Conservation (phyloP, 2,797 vertebrate species). For the Monodelphis domestica region DNA sequence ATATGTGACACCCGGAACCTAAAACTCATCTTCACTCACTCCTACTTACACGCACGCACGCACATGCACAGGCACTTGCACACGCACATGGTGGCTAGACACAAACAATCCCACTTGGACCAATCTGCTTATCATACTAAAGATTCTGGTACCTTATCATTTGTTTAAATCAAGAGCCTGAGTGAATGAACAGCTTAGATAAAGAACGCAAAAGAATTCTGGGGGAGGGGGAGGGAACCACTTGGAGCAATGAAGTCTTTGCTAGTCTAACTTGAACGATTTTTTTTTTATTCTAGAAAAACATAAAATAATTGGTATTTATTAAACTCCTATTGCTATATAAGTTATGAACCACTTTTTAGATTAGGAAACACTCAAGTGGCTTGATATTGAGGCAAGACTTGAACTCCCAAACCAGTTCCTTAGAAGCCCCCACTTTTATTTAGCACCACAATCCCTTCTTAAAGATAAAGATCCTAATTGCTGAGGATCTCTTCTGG, state of each 20-base stretch:
- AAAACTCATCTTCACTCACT: constrained; percentile 21
- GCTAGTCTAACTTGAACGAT: neutral
- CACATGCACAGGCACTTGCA: too few species aligned
- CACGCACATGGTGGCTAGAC: constrained; percentile 16
- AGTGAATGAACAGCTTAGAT: neutral
- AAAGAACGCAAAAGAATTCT: neutral
- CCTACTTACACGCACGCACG: too few species aligned
- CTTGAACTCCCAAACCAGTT: neutral
- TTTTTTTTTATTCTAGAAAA: neutral
- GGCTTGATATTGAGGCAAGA: neutral
- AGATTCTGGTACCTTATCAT: neutral
- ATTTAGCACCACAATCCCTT: neutral
- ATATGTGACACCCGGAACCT: constrained; percentile 38
- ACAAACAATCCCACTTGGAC: neutral
- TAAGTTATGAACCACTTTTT: neutral
- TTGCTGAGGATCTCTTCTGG: neutral
- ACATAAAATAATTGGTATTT: neutral
- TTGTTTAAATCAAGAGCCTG: constrained; percentile 3
- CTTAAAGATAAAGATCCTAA: neutral
- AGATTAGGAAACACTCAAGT: neutral
- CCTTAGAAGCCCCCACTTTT: neutral
- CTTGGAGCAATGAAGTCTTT: neutral
- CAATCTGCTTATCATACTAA: constrained; percentile 12
- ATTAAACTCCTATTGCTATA: neutral
- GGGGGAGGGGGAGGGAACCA: neutral